phyloP scores from a whole-genome alignment of 2,888 invertebrate species.

The Cotesia congregata region DNA sequence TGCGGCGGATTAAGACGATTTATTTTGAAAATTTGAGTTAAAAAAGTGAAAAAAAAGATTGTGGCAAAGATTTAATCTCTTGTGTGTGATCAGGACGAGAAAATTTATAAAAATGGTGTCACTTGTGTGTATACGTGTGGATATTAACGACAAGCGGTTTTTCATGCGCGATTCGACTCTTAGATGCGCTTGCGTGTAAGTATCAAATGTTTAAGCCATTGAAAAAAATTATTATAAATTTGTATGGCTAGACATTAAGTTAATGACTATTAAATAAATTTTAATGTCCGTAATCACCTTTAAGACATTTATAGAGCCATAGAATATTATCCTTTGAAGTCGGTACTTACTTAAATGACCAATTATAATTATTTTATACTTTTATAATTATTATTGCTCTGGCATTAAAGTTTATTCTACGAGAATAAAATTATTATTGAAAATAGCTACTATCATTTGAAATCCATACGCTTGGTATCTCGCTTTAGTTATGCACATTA shows the following conservation, averaged over 20 bases:
- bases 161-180: conserved; percentile 26
- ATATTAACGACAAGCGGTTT: conserved; percentile 15
- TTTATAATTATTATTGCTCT: background rate
- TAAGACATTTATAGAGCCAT: background rate
- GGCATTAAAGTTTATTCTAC: background rate
- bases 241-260: background rate
- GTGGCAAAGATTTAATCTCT: background rate
- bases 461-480: conserved; percentile 22
- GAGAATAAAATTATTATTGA: background rate
- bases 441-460: conserved; percentile 16
- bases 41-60: background rate
- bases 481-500: conserved; percentile 11
- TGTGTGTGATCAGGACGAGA: conserved; percentile 17
- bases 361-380: background rate
- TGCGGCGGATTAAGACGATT: no score
- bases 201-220: background rate
- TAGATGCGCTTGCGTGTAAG: conserved; percentile 34
- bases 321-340: background rate
- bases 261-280: conserved; percentile 6
- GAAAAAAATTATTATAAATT: background rate
- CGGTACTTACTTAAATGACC: background rate
- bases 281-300: background rate
- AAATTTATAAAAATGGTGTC: conserved; percentile 29
- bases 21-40: background rate
- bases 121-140: conserved; percentile 7